These are phyloP conservation scores for Paragorgia papillata DNA, from an alignment of 92 coral and sea anemone genomes.

Conservation along the genomic window DNA sequence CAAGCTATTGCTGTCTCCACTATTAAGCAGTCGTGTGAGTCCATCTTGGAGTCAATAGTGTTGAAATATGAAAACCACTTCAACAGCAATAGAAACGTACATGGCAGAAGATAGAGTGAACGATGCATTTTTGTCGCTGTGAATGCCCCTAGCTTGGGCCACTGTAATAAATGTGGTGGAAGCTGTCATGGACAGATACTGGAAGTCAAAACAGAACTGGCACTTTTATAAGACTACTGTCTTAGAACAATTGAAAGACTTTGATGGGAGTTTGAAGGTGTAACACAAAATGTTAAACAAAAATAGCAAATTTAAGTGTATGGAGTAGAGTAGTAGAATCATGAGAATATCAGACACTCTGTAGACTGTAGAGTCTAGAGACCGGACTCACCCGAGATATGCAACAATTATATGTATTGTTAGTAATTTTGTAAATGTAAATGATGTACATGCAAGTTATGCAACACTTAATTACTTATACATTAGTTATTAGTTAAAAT, in stretches of 20 bases:
- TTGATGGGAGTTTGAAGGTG: slow-evolving; percentile 24
- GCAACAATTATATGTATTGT: no score
- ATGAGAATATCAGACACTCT: no score
- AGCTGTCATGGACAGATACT: slow-evolving; percentile 35
- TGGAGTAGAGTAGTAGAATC: no score
- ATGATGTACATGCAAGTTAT: no score
- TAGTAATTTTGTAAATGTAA: no score
- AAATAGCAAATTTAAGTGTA: slow-evolving; percentile 25
- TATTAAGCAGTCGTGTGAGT: slow-evolving; percentile 29
- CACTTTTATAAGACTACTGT: slow-evolving; percentile 34
- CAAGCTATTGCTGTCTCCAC: slow-evolving; percentile 39
- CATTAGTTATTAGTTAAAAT: no score
- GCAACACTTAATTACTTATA: no score
- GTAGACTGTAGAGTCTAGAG: no score
- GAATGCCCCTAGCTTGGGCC: slow-evolving; percentile 30
- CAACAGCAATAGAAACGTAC: slow-evolving; percentile 8
- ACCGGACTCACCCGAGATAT: no score
- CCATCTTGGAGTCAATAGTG: slow-evolving; percentile 33
- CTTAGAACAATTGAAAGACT: slow-evolving; percentile 14
- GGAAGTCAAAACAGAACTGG: slow-evolving; percentile 19
- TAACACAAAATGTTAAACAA: not conserved
- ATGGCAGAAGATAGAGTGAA: slow-evolving; percentile 19
- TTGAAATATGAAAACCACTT: slow-evolving; percentile 27
- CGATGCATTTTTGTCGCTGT: slow-evolving; percentile 28
- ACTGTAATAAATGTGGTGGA: slow-evolving; percentile 7